Base-by-base conservation (phyloP, 1,140 invertebrate genomes). In the Pemphigus obesinymphae region DNA sequence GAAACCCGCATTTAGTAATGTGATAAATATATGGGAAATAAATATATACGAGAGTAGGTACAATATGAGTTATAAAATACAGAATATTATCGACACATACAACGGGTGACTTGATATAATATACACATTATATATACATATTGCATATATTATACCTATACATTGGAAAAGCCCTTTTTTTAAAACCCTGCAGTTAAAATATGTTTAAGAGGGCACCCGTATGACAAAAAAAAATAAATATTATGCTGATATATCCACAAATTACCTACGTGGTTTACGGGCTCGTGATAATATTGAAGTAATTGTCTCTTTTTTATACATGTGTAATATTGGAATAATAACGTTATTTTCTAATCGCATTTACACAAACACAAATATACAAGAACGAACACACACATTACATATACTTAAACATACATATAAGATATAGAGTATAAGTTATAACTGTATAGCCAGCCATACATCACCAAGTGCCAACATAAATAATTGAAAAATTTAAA, bases 1-100 rank as follows among this genome's bases (percentile, higher is more conserved):
- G n/a, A 58, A 55, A 78, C 73, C 73, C 73, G 73, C 26, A 48
- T 50, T 29, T 50, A 29, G 23, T 70, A 70, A 23, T 43, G 26
- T 40, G 37, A 29, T 48, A 48, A n/a, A 7, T 26, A 55, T 55
- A 55, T 55, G n/a, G n/a, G n/a, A 23, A 3, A 11, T 55, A 23
- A 23, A 55, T 58, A 6, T 2, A 29, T 37, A 45, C 40, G 2
- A n/a, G 23, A 23, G 11, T 34, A 7, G 15, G 17, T 11, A 61
- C 11, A 61, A 61, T 10, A 61, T 15, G 11, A n/a, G 15, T 31
- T 37, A 66, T n/a, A n/a, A n/a, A n/a, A 37, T 34, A 17, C 3
- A 37, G 20, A 17, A 13, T 37, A 43, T 37, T 68, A 66, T 66
- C 63, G 3, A 40, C 29, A 11, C 34, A 11, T 61, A 50, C 15